phyloP scores from a whole-genome alignment of 2,113 vertebrate species.

The Acanthisitta chloris region DNA sequence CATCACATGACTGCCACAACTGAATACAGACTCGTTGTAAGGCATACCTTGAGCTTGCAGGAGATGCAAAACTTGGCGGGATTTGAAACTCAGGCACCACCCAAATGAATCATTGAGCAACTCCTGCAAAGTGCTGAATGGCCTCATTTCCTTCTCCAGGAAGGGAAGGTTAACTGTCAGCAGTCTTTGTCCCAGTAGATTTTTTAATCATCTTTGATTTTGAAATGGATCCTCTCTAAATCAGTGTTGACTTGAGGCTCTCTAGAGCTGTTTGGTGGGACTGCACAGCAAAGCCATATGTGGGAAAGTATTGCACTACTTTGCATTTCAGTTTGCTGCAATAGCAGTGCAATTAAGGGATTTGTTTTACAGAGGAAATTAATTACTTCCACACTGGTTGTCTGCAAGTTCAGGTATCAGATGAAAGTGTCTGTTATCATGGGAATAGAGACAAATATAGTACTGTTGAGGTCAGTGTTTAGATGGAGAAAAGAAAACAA shows the following conservation, averaged over 20 bases:
- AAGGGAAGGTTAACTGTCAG: not conserved
- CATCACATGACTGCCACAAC: not conserved
- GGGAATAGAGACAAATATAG: not conserved
- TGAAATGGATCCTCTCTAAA: not conserved
- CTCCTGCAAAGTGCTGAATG: conserved; percentile 9
- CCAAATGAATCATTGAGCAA: not conserved
- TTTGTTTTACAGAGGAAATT: not conserved
- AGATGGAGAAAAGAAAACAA: not conserved
- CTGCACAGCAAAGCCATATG: not conserved
- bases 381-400: not conserved
- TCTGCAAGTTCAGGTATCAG: not conserved
- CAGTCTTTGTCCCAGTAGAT: not conserved
- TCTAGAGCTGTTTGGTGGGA: not conserved
- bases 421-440: not conserved
- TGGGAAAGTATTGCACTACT: not conserved
- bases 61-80: not conserved
- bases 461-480: not conserved
- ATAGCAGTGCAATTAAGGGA: not conserved
- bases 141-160: conserved; percentile 12
- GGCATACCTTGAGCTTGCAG: not conserved
- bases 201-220: not conserved
- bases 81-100: not conserved
- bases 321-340: not conserved
- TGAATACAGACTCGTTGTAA: not conserved
- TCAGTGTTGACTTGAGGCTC: not conserved